Percentiles rank a stretch among this genome's conserved stretches.
phyloP scores from a whole-genome alignment of 2,888 invertebrate species.

The Lasioglossum pauxillum region DNA sequence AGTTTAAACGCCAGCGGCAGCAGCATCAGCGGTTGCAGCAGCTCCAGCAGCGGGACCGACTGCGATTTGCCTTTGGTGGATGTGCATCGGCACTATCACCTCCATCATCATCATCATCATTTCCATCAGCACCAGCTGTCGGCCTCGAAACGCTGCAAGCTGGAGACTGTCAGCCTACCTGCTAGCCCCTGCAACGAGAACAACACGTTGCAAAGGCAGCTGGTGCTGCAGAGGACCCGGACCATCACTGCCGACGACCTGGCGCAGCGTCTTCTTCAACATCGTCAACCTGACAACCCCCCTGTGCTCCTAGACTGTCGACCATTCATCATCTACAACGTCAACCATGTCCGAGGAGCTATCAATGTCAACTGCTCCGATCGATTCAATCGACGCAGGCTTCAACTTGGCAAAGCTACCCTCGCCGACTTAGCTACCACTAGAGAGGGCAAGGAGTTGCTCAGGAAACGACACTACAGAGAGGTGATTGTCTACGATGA shows the following conservation, averaged over 20 bases:
- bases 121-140: constrained; percentile 67
- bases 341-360: constrained; percentile 89
- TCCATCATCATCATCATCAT: constrained; percentile 63
- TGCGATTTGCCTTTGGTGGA: constrained; percentile 49
- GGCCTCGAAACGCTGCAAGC: constrained; percentile 86
- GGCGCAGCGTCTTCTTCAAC: constrained; percentile 82
- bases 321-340: constrained; percentile 89
- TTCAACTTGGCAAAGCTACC: constrained; percentile 89
- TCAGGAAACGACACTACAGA: constrained; percentile 86
- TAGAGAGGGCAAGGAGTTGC: constrained; percentile 87
- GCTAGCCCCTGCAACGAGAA: constrained; percentile 87
- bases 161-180: constrained; percentile 85
- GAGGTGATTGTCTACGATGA: constrained; percentile 91
- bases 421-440: constrained; percentile 88
- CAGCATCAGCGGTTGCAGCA: constrained; percentile 58
- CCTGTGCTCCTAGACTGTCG: constrained; percentile 88
- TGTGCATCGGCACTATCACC: constrained; percentile 59
- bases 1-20: constrained; percentile 58
- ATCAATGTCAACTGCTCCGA: constrained; percentile 91
- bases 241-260: constrained; percentile 86
- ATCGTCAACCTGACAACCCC: constrained; percentile 12
- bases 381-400: constrained; percentile 88
- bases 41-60: constrained; percentile 56
- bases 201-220: constrained; percentile 85
- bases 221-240: constrained; percentile 86